These are phyloP conservation scores for Streptopelia turtur DNA, from an alignment of 2,797 vertebrate genomes.

Conservation along the genomic window DNA sequence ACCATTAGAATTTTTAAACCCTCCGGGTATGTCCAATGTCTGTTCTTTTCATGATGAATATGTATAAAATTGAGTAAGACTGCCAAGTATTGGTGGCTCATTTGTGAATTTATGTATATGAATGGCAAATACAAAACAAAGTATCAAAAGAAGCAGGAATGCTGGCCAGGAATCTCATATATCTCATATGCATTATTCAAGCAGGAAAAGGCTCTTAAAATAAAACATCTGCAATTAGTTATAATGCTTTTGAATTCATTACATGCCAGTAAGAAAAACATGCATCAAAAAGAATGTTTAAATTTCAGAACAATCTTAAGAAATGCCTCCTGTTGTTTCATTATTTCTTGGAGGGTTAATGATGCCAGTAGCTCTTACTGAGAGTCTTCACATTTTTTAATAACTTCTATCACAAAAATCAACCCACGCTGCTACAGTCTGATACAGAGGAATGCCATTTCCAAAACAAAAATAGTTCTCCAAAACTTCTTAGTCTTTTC, in stretches of 20 bases:
- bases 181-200: neutral
- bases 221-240: neutral
- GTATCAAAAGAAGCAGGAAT: conserved; percentile 50
- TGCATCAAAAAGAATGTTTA: neutral
- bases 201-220: neutral
- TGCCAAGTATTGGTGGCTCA: conserved; percentile 24
- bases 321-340: conserved; percentile 1
- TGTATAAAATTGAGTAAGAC: conserved; percentile 36
- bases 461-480: neutral
- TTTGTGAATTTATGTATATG: conserved; percentile 51
- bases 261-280: neutral
- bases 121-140: conserved; percentile 40
- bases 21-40: conserved; percentile 28
- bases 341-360: neutral
- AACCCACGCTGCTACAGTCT: neutral
- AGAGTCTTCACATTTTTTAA: conserved; percentile 13
- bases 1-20: conserved; percentile 53
- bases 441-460: neutral
- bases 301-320: conserved; percentile 16
- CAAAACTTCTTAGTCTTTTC: neutral
- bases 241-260: neutral
- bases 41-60: conserved; percentile 40
- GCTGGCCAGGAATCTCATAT: conserved; percentile 4
- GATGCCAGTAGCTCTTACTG: conserved; percentile 6
- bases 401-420: neutral